Conservation (phyloP, 1,140 invertebrate genomes). For the Lepidurus couesii region DNA sequence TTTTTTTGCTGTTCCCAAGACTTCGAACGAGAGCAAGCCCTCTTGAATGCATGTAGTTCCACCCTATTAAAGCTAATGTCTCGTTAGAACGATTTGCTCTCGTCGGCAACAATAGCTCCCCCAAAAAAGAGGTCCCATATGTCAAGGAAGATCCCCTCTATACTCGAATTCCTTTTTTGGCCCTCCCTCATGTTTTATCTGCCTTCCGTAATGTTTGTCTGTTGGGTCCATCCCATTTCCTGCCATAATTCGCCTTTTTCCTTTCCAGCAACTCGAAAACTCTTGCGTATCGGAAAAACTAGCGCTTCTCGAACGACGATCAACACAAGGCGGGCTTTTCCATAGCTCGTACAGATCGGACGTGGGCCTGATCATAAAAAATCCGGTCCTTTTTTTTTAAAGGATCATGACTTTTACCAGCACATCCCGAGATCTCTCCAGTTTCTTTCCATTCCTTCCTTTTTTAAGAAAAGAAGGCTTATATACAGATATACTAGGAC, state of each 20-base stretch:
- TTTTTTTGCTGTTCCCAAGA: conserved; percentile 1
- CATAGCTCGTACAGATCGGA: background rate
- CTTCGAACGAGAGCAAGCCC: background rate
- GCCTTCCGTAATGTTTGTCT: conserved; percentile 17
- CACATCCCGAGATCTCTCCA: background rate
- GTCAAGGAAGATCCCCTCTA: conserved; percentile 2
- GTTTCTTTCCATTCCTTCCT: too few relatives aligned
- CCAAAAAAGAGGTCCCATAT: conserved; percentile 7
- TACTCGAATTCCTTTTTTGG: background rate
- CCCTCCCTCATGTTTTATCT: conserved; percentile 8
- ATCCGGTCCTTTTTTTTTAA: background rate
- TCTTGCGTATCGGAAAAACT: background rate
- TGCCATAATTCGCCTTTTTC: background rate
- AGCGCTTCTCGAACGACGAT: background rate
- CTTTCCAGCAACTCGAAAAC: conserved; percentile 11
- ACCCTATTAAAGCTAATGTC: conserved; percentile 19
- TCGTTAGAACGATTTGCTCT: conserved; percentile 22
- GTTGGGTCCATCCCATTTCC: background rate
- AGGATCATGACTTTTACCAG: background rate
- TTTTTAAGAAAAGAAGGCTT: background rate
- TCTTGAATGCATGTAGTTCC: conserved; percentile 4
- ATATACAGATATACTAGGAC: background rate
- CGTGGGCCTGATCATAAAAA: background rate
- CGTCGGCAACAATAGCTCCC: background rate
- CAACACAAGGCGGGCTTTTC: background rate